These are phyloP conservation scores for Cochlearius cochlearius DNA, from an alignment of 2,113 vertebrate genomes.

Conservation along the genomic window DNA sequence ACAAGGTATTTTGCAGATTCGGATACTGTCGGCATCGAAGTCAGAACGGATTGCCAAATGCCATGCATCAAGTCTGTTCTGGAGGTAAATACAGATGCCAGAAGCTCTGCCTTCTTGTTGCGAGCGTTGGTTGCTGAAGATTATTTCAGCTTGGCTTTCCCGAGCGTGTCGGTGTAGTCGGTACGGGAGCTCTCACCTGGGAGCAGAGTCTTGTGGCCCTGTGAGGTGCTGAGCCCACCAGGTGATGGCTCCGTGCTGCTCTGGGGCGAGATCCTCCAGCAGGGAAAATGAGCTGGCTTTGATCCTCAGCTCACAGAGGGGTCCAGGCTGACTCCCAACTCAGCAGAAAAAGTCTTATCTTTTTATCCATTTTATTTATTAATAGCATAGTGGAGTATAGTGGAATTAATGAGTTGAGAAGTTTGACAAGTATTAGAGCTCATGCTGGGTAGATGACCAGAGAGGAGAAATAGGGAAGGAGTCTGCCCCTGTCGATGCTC, in stretches of 20 bases:
- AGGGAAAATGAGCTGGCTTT: not conserved
- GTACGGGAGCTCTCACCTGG: not conserved
- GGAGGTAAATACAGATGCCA: not conserved
- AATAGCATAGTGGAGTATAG: not conserved
- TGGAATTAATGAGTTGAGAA: not conserved
- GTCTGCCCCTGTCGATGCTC: accelerated
- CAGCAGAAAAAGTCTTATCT: not conserved
- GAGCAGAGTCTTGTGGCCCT: not conserved
- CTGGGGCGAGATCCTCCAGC: not conserved
- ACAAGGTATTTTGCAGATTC: not conserved
- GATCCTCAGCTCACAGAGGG: not conserved
- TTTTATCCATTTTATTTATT: not conserved
- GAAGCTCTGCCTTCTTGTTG: not conserved
- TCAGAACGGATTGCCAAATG: not conserved
- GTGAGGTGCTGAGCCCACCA: not conserved
- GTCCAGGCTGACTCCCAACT: accelerated
- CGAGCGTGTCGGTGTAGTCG: accelerated
- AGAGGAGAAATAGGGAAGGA: not conserved
- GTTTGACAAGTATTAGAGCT: not conserved
- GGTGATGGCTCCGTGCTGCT: not conserved
- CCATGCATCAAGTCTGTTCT: not conserved
- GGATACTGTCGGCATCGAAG: not conserved
- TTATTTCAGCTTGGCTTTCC: not conserved
- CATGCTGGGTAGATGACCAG: accelerated
- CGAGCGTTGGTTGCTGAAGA: not conserved